Percentiles rank a stretch among this genome's conserved stretches.
Evolutionary conservation across 2,113 vertebrate genomes (phyloP).

Genomic region (Rana temporaria): DNA sequence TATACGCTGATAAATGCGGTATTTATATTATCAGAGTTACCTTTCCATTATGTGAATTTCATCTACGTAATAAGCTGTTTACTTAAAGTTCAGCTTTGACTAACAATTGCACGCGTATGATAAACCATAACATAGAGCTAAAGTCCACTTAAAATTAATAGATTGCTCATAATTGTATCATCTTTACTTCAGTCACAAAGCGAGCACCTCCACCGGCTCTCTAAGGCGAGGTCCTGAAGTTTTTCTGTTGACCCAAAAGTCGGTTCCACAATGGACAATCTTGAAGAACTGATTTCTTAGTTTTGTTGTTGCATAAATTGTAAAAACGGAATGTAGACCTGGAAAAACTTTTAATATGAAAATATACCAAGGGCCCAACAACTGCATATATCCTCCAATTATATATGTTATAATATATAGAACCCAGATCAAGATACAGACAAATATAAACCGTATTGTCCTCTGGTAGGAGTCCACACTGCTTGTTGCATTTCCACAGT

Average conservation of each 20-base stretch:
- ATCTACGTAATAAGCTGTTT: too few relatives aligned
- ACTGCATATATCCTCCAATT: too few relatives aligned
- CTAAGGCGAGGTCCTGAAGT: not conserved
- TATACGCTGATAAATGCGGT: too few relatives aligned
- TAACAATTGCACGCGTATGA: too few relatives aligned
- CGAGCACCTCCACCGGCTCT: not conserved
- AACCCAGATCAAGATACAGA: not conserved
- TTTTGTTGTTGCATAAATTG: not conserved
- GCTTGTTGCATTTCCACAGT: not conserved
- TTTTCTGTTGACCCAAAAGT: not conserved
- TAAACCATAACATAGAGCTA: too few relatives aligned
- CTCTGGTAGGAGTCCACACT: not conserved
- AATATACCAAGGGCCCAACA: not conserved
- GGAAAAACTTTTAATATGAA: not conserved
- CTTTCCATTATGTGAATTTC: too few relatives aligned
- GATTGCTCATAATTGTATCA: too few relatives aligned
- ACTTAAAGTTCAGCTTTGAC: too few relatives aligned
- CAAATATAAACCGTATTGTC: too few relatives aligned
- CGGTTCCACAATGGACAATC: not conserved
- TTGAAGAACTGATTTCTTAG: not conserved
- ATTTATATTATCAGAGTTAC: too few relatives aligned
- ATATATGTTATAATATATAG: not conserved
- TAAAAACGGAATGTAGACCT: not conserved
- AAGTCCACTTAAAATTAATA: too few relatives aligned
- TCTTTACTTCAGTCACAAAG: too few relatives aligned